Evolutionary conservation across 2,888 invertebrate genomes (phyloP), one percentile per base, ranked within the genome.

Genomic region (Tetragnatha montana): DNA sequence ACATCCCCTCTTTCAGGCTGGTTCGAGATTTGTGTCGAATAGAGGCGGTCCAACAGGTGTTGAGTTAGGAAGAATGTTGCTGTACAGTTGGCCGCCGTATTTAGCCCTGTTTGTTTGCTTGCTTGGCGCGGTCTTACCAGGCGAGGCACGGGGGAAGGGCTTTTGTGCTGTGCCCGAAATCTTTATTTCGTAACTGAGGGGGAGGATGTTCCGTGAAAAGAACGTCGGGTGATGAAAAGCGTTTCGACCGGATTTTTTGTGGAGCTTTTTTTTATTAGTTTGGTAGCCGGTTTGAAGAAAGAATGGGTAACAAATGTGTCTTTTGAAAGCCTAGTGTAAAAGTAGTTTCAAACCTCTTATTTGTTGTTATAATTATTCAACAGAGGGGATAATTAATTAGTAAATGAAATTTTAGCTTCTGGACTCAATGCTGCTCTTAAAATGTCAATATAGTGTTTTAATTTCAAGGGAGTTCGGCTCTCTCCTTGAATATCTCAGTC

Each of bases 41-140:
- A 78, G 85, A 70, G 79, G 51, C 70, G 51, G 47, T 19, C 79
- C 85, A 79, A 86, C 85, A 86, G 85, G 85, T 86, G 85, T 73
- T 79, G 70, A 81, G 81, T 70, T 71, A 49, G 50, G 50, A 81
- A 81, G 50, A 81, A 81, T 81, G 71, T 35, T 35, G 35, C 2
- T 2, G 35, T 81, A 60, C 60, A 60, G 17, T 35, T 35, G 60
- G 60, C 60, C 60, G 60, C 60, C 10, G 60, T 60, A 60, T 17
- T 60, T 60, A 60, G 60, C 17, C 14, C 17, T 17, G 60, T 17
- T 35, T 35, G 35, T 60, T 7, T 60, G 17, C 17, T 60, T 60
- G 17, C 17, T 60, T 60, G 60, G 17, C 4, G 12, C 17, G 17
- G 12, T 60, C 17, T 60, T 60, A 14, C 17, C 17, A 17, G 60